Evolutionary conservation across 2,113 vertebrate genomes (phyloP), one percentile per base, ranked within the genome.

Genomic region (Pseudolaguvia tuberculata): DNA sequence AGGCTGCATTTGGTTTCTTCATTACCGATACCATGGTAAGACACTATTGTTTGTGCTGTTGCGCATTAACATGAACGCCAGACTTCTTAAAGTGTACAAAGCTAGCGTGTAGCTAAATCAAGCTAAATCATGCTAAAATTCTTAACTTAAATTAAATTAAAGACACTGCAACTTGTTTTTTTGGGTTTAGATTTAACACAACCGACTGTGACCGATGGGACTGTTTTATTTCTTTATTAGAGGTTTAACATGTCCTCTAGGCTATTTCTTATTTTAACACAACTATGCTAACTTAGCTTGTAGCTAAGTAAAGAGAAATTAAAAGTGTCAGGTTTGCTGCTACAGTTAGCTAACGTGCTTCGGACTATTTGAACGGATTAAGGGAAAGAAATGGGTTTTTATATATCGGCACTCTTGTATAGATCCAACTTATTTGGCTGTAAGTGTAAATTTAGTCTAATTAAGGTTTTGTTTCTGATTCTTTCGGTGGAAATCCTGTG

Each of bases 11-110:
- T 47, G 6, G 5, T 62, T 27, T 23, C 27, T 62, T 25, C 52
- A 65, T 10, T 53, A 57, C n/a, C 47, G 27, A 5, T 56, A 56
- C 20, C 68, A 81, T 81, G 80, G 80, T 81, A 72, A 68, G 42
- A 17, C 59, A 12, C 10, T 13, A n/a, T n/a, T n/a, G n/a, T n/a
- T n/a, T n/a, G n/a, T n/a, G n/a, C n/a, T 23, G 17, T 68, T 61
- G 17, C 53, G 6, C 20, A 9, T 17, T 1, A 20, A 42, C 15
- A 45, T 9, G 2, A 23, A 3, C 17, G 8, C 9, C 2, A 7
- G 2, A 1, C 18, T 39, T 4, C 0, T 35, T 27, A 21, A 25
- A 31, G 56, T 14, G 2, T 20, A 39, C n/a, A 51, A 23, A 25
- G 21, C 47, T 74, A 68, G 15, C 45, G 4, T 47, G 8, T 11